phyloP scores from a whole-genome alignment of 2,797 vertebrate species.

The Micropoecilia bifurca region DNA sequence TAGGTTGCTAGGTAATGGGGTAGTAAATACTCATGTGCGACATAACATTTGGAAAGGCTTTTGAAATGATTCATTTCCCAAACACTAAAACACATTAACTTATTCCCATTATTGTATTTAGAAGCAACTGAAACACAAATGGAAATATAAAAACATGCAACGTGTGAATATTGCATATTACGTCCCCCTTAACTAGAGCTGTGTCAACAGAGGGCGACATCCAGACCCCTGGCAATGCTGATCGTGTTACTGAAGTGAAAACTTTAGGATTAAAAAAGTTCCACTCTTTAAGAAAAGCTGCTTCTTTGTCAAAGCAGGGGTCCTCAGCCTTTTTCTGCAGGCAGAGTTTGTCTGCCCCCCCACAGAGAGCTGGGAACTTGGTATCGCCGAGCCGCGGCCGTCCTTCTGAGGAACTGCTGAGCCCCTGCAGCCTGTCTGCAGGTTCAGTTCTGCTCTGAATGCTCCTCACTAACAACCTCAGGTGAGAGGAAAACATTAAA shows the following conservation, averaged over 20 bases:
- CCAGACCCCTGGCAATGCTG: background rate
- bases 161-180: too few relatives aligned
- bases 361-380: background rate
- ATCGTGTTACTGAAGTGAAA: background rate
- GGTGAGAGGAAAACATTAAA: background rate
- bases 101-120: too few relatives aligned
- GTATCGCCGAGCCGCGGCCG: background rate
- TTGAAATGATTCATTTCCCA: too few relatives aligned
- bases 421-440: conserved; percentile 1
- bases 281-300: background rate
- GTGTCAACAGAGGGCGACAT: background rate
- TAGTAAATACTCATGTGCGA: too few relatives aligned
- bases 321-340: conserved; percentile 6
- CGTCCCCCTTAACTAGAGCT: background rate
- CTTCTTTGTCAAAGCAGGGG: background rate
- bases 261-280: background rate
- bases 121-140: too few relatives aligned
- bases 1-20: too few relatives aligned
- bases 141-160: too few relatives aligned
- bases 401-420: background rate
- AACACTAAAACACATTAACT: too few relatives aligned
- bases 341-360: background rate
- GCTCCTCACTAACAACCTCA: background rate
- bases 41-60: too few relatives aligned
- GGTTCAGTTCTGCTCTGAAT: background rate